Base-by-base conservation (phyloP, 2,113 vertebrate species). In the Mormyrus iriodes region DNA sequence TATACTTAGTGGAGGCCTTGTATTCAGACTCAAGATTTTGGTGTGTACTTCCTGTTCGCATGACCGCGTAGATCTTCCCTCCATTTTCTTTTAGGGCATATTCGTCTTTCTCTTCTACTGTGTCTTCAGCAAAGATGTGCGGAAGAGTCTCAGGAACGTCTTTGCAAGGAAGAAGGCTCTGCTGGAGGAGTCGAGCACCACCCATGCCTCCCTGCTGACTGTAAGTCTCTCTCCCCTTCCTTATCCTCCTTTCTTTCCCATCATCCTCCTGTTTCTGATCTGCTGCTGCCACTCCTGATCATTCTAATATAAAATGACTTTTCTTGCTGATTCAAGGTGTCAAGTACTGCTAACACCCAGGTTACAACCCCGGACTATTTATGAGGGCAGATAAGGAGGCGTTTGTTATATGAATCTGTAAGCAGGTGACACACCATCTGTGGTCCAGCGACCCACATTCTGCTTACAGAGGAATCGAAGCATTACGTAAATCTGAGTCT, bases 101-200 rank as follows among this genome's bases (percentile, higher is more conserved):
- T 96, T 96, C 44, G 96, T 97, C 91, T 97, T 98, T 92, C 94
- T 97, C 92, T 96, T 97, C 94, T 96, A 97, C 93, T 97, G 97
- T 0, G 65, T 96, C 88, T 93, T 97, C 93, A 96, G 96, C 92
- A 95, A 96, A 92, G 97, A 97, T 90, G 97, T 97, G 24, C 94
- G 96, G 79, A 96, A 94, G 88, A 96, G 96, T 91, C 93, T 98
- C 89, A 96, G 95, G 93, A 96, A 95, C 24, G 91, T 92, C 84
- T 95, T 98, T 31, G 92, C 93, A 0, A 96, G 96, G 86, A 97
- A 96, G 94, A 97, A 96, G 92, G 91, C 91, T 0, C 93, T 95
- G 88, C 93, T 91, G 1, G 97, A 97, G 0, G 97, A 97, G 88
- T 95, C 95, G 1, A 94, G 92, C 58, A 86, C 95, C 83, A 97